These are phyloP conservation scores for Pygocentrus nattereri DNA, from an alignment of 2,797 vertebrate species.

Conservation along the genomic window DNA sequence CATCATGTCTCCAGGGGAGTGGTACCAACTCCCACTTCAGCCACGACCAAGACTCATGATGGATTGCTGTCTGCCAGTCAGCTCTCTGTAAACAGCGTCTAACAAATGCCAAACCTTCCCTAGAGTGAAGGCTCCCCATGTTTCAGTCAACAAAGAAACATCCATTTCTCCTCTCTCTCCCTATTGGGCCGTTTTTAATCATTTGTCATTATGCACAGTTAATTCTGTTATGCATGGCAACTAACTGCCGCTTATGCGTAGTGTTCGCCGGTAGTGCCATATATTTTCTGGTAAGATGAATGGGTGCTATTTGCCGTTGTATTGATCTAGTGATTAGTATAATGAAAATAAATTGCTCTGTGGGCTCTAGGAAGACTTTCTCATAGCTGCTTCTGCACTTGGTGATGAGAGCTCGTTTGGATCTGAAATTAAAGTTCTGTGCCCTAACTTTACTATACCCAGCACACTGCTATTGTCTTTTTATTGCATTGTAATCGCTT, in stretches of 20 bases:
- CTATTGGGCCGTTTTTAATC: constrained; percentile 43
- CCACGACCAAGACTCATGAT: constrained; percentile 21
- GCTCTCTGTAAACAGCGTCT: constrained; percentile 46
- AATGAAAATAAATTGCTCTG: constrained; percentile 63
- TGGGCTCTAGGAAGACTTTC: constrained; percentile 45
- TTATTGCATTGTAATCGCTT: constrained; percentile 39
- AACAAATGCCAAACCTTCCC: constrained; percentile 49
- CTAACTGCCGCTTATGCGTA: constrained; percentile 43
- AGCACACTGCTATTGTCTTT: constrained; percentile 24
- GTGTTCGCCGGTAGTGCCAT: constrained; percentile 38
- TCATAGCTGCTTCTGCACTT: constrained; percentile 28
- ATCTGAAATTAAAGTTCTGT: constrained; percentile 47
- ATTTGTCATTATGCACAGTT: constrained; percentile 48
- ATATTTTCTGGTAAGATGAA: constrained; percentile 58
- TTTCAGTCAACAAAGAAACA: constrained; percentile 50
- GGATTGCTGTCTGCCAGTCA: constrained; percentile 35
- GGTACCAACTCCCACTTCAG: constrained; percentile 12
- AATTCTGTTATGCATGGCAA: constrained; percentile 51
- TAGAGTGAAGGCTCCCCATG: constrained; percentile 38
- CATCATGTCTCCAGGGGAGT: constrained; percentile 10
- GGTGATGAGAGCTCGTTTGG: constrained; percentile 41
- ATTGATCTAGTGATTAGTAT: constrained; percentile 63
- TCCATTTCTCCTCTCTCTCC: constrained; percentile 24
- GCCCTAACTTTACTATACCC: constrained; percentile 12
- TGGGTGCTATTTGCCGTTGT: constrained; percentile 51